Conservation (phyloP, 2,113 vertebrate genomes). For the Chunga burmeisteri region DNA sequence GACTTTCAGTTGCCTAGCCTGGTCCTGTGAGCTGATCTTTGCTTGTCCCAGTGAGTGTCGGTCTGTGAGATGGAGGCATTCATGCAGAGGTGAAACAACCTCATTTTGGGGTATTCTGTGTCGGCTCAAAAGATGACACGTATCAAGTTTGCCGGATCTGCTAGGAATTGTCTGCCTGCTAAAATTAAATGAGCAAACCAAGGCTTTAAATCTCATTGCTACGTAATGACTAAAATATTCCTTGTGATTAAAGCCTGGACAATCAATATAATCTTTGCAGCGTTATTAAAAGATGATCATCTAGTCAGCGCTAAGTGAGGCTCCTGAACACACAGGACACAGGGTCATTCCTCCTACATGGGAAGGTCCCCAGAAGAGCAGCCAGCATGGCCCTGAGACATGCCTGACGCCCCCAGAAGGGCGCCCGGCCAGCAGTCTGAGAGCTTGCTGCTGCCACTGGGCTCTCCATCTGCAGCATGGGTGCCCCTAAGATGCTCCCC, state of each 20-base stretch:
- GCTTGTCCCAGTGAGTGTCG: not conserved
- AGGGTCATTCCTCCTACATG: not conserved
- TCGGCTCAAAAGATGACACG: not conserved
- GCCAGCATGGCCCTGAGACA: accelerated
- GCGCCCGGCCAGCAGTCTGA: not conserved
- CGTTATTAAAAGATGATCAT: not conserved
- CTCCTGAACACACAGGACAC: not conserved
- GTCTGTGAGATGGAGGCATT: not conserved
- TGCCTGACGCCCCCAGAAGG: not conserved
- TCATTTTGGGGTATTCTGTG: not conserved
- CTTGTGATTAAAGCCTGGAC: not conserved
- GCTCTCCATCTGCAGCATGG: not conserved
- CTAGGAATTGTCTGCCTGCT: slow-evolving; percentile 18
- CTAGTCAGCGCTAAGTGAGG: not conserved
- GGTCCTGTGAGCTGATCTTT: not conserved
- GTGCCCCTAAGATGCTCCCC: not conserved
- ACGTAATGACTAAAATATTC: not conserved
- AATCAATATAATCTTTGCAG: not conserved
- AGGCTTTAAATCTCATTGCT: not conserved
- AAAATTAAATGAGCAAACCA: not conserved
- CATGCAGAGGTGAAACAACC: not conserved
- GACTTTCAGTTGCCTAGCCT: not conserved
- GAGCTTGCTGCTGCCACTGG: accelerated
- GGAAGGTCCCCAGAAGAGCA: not conserved
- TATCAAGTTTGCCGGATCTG: not conserved